Base-by-base conservation (phyloP, 2,113 vertebrate species). In the Cynocephalus volans region DNA sequence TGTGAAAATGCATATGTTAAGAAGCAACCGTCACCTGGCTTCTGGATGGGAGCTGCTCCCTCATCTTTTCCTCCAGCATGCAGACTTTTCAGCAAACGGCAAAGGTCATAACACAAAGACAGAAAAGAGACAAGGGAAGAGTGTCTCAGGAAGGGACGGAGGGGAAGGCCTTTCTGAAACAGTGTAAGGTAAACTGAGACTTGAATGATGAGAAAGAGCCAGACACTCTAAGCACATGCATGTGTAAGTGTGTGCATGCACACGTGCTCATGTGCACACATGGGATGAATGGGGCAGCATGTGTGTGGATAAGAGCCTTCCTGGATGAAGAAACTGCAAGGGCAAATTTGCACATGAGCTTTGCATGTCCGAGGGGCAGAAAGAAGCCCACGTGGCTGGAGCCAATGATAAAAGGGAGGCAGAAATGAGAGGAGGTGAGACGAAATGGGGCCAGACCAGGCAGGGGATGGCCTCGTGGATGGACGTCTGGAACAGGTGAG, bases 51-150 rank as follows among this genome's bases (percentile, higher is more conserved):
- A 88, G 17, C 50, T 1, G 13, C 17, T 50, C 33, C 33, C 12
- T 56, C 52, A 28, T 0, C 58, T 24, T 31, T 48, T 50, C 60
- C 76, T 94, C 33, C 48, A 15, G n/a, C 14, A 14, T 8, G 36
- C 58, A 70, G 72, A 95, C 31, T 67, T 58, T 56, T 87, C 31
- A 60, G 48, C 36, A 85, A 82, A 93, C 3, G 23, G 26, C 56
- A 93, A 95, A 69, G 58, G 82, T 79, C 62, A 28, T 3, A 64
- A 85, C 56, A 73, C 50, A n/a, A 90, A 93, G 62, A 88, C n/a
- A 36, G 36, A 64, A 60, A 77, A 67, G 11, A 67, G 36, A 24
- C 5, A 28, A 14, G 5, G n/a, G 45, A 7, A 69, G 28, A 73
- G 52, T 31, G 36, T 70, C 72, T 56, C 19, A 1, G 26, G 15